Evolutionary conservation across 2,113 vertebrate species (phyloP), one percentile per base, ranked within the genome.

Genomic region (Anguilla rostrata): DNA sequence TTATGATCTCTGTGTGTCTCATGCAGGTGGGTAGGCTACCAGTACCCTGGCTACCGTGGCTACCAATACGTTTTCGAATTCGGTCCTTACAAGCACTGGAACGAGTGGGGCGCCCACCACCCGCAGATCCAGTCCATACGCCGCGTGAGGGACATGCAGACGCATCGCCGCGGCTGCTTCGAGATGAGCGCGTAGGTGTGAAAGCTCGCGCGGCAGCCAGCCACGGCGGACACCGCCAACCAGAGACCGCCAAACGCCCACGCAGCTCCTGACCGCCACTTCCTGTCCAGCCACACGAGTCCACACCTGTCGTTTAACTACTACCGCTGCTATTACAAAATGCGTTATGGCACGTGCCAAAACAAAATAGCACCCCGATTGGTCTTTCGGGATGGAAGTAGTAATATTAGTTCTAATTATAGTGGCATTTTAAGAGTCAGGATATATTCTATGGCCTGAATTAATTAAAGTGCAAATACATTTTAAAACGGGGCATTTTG

Each of bases 31-130:
- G 96, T 96, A 86, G 96, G 94, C 26, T 97, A 97, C 91, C 96
- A 97, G 90, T 96, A 97, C 85, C 96, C 96, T 26, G 96, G 96
- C 53, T 97, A 97, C 89, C 95, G 96, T 90, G 96, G 96, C 41
- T 96, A 90, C 90, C 96, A 96, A 91, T 97, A 96, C 71, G 88
- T 97, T 86, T 92, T 96, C 83, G 96, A 97, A 86, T 92, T 86
- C 89, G 95, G 96, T 6, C 85, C 94, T 49, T 96, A 84, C 91
- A 96, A 96, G 90, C 95, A 96, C 91, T 97, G 96, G 95, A 96
- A 96, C 5, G 95, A 96, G 29, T 96, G 96, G 96, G 96, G 96
- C 20, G 94, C 94, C 86, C 90, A 93, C 85, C 94, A 95, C 34
- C 95, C 96, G 84, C 95, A 96, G 94, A 95, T 96, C 90, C 96